Evolutionary conservation across 2,113 vertebrate genomes (phyloP).

Genomic region (Amphiprion percula): DNA sequence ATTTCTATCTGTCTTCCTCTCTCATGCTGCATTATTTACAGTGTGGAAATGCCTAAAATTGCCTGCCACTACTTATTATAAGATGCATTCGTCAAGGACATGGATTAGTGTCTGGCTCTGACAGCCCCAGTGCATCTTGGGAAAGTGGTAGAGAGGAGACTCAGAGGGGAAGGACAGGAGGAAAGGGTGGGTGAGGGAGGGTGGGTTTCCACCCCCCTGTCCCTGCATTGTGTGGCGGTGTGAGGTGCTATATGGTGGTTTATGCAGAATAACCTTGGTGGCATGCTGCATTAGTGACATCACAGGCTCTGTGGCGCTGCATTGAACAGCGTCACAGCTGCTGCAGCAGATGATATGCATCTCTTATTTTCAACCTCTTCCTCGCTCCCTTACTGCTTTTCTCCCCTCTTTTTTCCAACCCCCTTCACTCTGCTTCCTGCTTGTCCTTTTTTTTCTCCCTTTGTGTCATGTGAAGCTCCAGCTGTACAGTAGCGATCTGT

Average conservation of each 20-base stretch:
- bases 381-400: slow-evolving; percentile 15
- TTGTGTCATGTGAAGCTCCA: slow-evolving; percentile 49
- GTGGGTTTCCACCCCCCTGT: slow-evolving; percentile 19
- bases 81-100: slow-evolving; percentile 82
- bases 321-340: slow-evolving; percentile 73
- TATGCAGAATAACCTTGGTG: slow-evolving; percentile 81
- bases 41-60: slow-evolving; percentile 80
- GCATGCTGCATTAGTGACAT: slow-evolving; percentile 83
- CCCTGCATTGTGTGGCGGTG: slow-evolving; percentile 29
- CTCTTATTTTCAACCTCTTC: slow-evolving; percentile 28
- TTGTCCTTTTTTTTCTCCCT: slow-evolving; percentile 16
- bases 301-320: slow-evolving; percentile 66
- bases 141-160: slow-evolving; percentile 50
- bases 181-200: slow-evolving; percentile 4
- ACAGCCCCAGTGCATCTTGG: slow-evolving; percentile 75
- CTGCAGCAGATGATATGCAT: slow-evolving; percentile 77
- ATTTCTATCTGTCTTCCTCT: slow-evolving; percentile 27
- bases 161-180: slow-evolving; percentile 26
- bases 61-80: slow-evolving; percentile 81
- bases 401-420: not conserved
- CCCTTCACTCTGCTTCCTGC: not conserved
- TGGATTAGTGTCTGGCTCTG: slow-evolving; percentile 72
- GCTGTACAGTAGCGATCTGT: slow-evolving; percentile 29
- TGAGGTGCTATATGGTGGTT: slow-evolving; percentile 59
- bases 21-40: slow-evolving; percentile 79